Base-by-base conservation (phyloP, 2,888 invertebrate genomes). In the Labia minor region DNA sequence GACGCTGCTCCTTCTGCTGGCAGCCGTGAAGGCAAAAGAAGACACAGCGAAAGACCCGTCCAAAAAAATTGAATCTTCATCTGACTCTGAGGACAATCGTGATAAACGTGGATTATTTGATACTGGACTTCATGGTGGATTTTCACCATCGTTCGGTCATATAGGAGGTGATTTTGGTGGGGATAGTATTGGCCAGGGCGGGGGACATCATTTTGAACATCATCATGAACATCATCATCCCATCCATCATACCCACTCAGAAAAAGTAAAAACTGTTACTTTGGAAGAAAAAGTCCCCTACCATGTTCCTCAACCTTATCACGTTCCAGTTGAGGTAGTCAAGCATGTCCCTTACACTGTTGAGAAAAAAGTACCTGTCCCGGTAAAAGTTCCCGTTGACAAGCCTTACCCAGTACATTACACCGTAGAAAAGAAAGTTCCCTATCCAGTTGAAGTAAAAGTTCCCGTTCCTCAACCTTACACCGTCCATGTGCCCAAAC, bases 261-360 rank as follows among this genome's bases (percentile, higher is more conserved):
- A 88, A 1, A 67, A 69, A 61, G 67, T 49, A 14, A 49, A 49
- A 49, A 49, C 49, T 14, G n/a, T 66, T 18, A 67, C 69, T 1
- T 87, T 89, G 2, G 88, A 88, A 74, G 87, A 86, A 73, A 85
- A 86, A 20, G 83, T 85, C 19, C 85, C 86, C 19, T 86, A 87
- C 73, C 86, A 86, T 71, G 83, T 89, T 1, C 89, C 88, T 6
- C 67, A 68, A 3, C 82, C 87, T 69, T 67, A 69, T 62, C 69
- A 66, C 10, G 70, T 70, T 11, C 86, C 88, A 0, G 84, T 88
- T 16, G 86, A 86, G 0, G 84, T 88, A 0, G 84, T 86, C 62
- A 72, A 71, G 21, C 68, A 69, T 4, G 86, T 88, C 6, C 86
- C 86, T 10, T 86, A 88, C 73, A 83, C 87, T 4, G 70, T 71